Evolutionary conservation across 2,888 invertebrate genomes (phyloP).

Genomic region (Tridacna gigas): DNA sequence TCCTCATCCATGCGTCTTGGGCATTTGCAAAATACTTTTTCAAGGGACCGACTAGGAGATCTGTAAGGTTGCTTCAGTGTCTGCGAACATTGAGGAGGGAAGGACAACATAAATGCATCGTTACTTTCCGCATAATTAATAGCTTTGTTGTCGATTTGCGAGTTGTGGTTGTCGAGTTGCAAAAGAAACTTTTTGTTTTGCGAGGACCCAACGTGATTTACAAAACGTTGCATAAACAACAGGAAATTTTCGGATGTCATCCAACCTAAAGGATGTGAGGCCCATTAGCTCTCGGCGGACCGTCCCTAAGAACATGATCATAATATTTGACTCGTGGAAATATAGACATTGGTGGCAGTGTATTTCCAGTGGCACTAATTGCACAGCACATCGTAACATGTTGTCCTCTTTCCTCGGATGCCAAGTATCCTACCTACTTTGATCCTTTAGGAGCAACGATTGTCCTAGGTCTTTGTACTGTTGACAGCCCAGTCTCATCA

Average conservation of each 20-base stretch:
- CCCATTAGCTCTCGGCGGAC: not conserved
- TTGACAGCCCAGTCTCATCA: too few relatives aligned
- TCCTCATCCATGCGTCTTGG: not conserved
- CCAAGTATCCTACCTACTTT: constrained; percentile 34
- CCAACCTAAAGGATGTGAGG: not conserved
- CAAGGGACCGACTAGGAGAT: not conserved
- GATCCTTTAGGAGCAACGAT: too few relatives aligned
- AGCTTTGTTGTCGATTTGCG: not conserved
- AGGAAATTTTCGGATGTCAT: not conserved
- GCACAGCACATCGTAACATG: constrained; percentile 18
- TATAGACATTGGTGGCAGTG: constrained; percentile 21
- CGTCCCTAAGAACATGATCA: not conserved
- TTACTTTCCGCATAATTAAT: not conserved
- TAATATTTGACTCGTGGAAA: not conserved
- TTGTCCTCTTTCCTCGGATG: constrained; percentile 13
- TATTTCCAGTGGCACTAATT: constrained; percentile 22
- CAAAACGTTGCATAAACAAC: not conserved
- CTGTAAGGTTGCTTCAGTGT: not conserved
- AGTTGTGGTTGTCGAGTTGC: not conserved
- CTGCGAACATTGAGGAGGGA: constrained; percentile 66
- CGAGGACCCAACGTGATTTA: not conserved
- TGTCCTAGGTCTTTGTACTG: too few relatives aligned
- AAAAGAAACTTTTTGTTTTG: not conserved
- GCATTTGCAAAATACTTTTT: not conserved
- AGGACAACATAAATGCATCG: constrained; percentile 82